Evolutionary conservation across 2,888 invertebrate genomes (phyloP).

Genomic region (Rhyacophila evoluta): DNA sequence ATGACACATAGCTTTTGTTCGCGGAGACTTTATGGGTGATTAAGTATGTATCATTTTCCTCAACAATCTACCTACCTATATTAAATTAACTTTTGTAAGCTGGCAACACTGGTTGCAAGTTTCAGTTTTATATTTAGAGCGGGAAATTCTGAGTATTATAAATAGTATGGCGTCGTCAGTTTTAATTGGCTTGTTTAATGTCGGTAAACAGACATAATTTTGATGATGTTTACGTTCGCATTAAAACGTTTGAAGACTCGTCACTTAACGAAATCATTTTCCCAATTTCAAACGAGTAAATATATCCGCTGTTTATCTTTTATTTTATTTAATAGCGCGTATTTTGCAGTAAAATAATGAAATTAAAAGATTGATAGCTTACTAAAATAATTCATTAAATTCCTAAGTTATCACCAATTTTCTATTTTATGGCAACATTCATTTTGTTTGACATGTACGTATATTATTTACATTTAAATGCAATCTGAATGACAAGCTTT

Average conservation of each 20-base stretch:
- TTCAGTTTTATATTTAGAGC: slow-evolving; percentile 1
- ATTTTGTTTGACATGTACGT: too few relatives aligned
- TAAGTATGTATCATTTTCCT: neutral
- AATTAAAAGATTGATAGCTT: too few relatives aligned
- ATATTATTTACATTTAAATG: too few relatives aligned
- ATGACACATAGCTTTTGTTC: neutral
- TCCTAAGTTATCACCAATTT: too few relatives aligned
- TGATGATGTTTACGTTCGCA: slow-evolving; percentile 1
- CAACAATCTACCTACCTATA: neutral
- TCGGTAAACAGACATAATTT: neutral
- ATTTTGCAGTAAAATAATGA: too few relatives aligned
- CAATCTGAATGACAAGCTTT: too few relatives aligned
- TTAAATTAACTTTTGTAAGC: neutral
- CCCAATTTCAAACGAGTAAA: neutral
- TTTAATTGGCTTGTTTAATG: slow-evolving; percentile 13
- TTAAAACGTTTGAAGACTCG: slow-evolving; percentile 17
- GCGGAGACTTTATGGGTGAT: neutral
- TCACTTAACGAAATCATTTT: neutral
- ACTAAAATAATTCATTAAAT: too few relatives aligned
- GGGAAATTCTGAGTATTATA: neutral
- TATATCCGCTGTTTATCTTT: neutral
- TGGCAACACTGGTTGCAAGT: neutral
- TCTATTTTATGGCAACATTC: too few relatives aligned
- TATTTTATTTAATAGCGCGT: too few relatives aligned
- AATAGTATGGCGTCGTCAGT: neutral